A percentile compares a stretch with the other conserved stretches of the same genome.
These are phyloP conservation scores for Spilarctia lutea DNA, from an alignment of 2,888 invertebrate species.

Conservation along the genomic window DNA sequence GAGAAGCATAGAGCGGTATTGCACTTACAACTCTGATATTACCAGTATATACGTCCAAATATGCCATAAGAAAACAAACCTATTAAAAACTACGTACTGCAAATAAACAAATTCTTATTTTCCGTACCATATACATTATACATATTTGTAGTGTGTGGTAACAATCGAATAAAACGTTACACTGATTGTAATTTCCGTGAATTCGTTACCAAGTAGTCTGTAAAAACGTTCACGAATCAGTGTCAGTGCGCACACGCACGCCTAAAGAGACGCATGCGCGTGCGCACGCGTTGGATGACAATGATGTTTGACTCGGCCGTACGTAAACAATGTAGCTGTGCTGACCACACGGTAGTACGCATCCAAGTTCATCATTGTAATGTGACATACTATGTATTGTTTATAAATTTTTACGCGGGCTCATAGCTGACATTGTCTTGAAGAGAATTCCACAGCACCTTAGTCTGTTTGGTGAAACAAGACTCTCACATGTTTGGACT, in stretches of 20 bases:
- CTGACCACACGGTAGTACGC: background rate
- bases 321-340: conserved; percentile 25
- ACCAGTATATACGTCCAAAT: too few species aligned
- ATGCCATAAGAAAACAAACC: too few species aligned
- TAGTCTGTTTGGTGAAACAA: background rate
- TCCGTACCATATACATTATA: background rate
- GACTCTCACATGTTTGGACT: too few species aligned
- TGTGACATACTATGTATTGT: background rate
- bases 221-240: background rate
- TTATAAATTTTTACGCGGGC: background rate
- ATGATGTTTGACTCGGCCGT: conserved; percentile 29
- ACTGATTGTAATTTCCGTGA: conserved; percentile 15
- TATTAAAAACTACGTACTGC: background rate
- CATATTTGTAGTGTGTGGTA: background rate
- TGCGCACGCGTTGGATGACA: conserved; percentile 36
- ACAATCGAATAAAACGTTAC: background rate
- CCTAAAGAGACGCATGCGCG: conserved; percentile 6
- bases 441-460: background rate
- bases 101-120: background rate
- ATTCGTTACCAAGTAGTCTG: conserved; percentile 1
- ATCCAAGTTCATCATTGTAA: conserved; percentile 1
- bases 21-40: too few species aligned
- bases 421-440: background rate
- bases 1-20: too few species aligned
- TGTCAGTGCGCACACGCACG: conserved; percentile 29